Evolutionary conservation across 1,140 invertebrate genomes (phyloP), one percentile per base, ranked within the genome.

Genomic region (Hyphantria cunea): DNA sequence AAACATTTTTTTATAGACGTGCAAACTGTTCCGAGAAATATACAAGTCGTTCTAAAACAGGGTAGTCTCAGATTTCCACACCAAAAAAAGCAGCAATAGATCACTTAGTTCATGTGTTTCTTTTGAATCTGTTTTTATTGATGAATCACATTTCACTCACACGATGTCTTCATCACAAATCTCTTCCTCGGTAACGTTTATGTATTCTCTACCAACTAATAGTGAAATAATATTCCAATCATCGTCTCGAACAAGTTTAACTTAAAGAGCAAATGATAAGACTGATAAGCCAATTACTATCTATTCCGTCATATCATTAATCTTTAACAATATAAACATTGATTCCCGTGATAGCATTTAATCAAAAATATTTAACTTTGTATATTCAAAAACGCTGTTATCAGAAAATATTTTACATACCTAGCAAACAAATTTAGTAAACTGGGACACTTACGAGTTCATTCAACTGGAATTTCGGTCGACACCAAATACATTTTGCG

Each of bases 111-210:
- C n/a, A n/a, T n/a, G n/a, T n/a, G n/a, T n/a, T n/a, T n/a, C n/a
- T n/a, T n/a, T n/a, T n/a, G n/a, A 25, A 25, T 25, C 17, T 25
- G 17, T 25, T 25, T 25, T 66, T 49, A 55, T 44, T 13, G 12
- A 34, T 50, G n/a, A 25, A 25, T 25, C 32, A 52, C 51, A 25
- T 37, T 56, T 63, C 48, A 48, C 41, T 51, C 45, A 63, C 72
- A 71, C 63, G 65, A 74, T 74, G 72, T 74, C 66, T 74, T 48
- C 59, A 68, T 70, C 58, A 55, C 49, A 55, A 33, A 52, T 62
- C 54, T 25, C 62, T 60, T 66, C 60, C 63, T 65, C 68, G 68
- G 65, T 71, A 68, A 71, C 60, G 5, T 25, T 55, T 55, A 55
- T 56, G 33, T 54, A 59, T 49, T 50, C 51, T 31, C 39, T 68